Percentiles rank a stretch among this genome's conserved stretches.
Conservation (phyloP, 2,113 vertebrate species). For the Rhodinocichla rosea region DNA sequence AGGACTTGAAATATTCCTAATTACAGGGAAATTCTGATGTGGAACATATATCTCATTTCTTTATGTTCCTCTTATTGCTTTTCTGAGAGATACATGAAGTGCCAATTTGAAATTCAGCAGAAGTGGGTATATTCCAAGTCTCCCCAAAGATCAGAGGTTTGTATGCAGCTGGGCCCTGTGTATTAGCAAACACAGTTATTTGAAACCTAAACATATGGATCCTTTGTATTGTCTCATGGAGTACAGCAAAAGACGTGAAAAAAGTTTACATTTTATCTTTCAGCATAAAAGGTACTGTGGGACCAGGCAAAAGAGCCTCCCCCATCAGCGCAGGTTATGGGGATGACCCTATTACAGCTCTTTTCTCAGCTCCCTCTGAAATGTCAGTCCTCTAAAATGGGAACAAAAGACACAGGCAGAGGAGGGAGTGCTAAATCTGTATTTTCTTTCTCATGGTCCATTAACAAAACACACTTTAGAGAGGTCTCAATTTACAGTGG, state of each 20-base stretch:
- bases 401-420: not conserved
- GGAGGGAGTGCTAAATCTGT: conserved; percentile 11
- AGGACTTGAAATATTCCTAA: conserved; percentile 56
- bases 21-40: conserved; percentile 36
- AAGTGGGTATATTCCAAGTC: not conserved
- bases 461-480: conserved; percentile 29
- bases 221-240: not conserved
- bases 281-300: not conserved
- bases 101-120: not conserved
- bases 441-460: conserved; percentile 8
- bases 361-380: not conserved
- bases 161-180: not conserved
- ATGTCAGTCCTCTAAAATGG: not conserved
- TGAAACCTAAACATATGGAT: not conserved
- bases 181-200: not conserved
- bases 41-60: conserved; percentile 40
- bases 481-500: not conserved
- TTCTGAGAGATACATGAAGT: conserved; percentile 18
- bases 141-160: not conserved
- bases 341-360: not conserved
- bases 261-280: not conserved
- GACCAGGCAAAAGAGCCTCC: not conserved
- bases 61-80: not conserved
- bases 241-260: not conserved
- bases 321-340: not conserved